phyloP scores from a whole-genome alignment of 2,113 vertebrate genomes.

The Potamarius usumacintae region DNA sequence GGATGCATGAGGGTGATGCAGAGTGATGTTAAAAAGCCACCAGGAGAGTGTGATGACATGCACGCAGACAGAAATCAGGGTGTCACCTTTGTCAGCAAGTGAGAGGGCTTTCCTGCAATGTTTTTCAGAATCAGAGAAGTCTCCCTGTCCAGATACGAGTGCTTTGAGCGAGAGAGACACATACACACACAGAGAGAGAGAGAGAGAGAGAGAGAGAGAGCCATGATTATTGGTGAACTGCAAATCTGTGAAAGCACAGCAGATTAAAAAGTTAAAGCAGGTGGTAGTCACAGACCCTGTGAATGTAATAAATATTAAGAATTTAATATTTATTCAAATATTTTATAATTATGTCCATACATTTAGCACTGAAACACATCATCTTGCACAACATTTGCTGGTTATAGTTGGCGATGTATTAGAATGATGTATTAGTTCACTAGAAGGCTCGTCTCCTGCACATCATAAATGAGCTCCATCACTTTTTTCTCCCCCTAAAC shows the following conservation, averaged over 20 bases:
- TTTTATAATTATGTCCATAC: not conserved
- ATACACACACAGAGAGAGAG: slow-evolving; percentile 70
- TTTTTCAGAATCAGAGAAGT: slow-evolving; percentile 99
- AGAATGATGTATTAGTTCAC: not conserved
- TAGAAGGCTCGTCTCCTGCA: not conserved
- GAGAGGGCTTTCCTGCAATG: slow-evolving; percentile 98
- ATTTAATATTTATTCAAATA: not conserved
- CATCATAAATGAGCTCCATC: not conserved
- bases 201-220: slow-evolving; percentile 21
- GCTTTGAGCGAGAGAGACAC: slow-evolving; percentile 84
- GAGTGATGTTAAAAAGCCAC: slow-evolving; percentile 46
- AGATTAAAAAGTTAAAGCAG: slow-evolving; percentile 37
- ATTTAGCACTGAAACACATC: not conserved
- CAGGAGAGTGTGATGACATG: slow-evolving; percentile 29
- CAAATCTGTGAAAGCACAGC: slow-evolving; percentile 52
- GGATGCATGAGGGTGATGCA: slow-evolving; percentile 12
- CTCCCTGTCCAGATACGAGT: slow-evolving; percentile 99
- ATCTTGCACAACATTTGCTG: not conserved
- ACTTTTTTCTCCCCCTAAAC: too few species aligned
- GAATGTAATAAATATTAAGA: not conserved
- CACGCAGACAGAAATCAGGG: slow-evolving; percentile 53
- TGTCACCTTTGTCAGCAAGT: slow-evolving; percentile 99
- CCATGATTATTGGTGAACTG: slow-evolving; percentile 43
- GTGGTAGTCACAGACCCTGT: slow-evolving; percentile 22
- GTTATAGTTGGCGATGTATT: not conserved